Percentiles rank a stretch among this genome's conserved stretches.
phyloP scores from a whole-genome alignment of 2,888 invertebrate species.

The Meiosimyza decipiens region DNA sequence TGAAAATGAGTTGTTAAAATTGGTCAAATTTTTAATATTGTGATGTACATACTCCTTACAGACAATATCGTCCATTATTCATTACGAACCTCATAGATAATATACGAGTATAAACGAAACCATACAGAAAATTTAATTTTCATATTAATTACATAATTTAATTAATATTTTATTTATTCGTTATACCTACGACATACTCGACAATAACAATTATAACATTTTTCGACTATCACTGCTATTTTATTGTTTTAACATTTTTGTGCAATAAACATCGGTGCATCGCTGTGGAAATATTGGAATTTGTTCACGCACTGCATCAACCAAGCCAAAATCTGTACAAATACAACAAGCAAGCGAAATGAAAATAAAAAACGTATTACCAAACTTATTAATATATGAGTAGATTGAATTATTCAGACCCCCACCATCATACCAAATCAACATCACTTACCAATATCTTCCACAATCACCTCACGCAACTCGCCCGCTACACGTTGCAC shows the following conservation, averaged over 20 bases:
- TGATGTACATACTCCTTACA: too few relatives aligned
- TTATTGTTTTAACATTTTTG: slow-evolving; percentile 47
- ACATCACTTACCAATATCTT: slow-evolving; percentile 76
- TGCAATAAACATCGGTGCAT: slow-evolving; percentile 80
- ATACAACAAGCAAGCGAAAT: slow-evolving; percentile 17
- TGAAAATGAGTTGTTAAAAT: too few relatives aligned
- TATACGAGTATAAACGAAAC: too few relatives aligned
- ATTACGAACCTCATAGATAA: too few relatives aligned
- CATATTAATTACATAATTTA: too few relatives aligned
- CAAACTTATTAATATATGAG: too few relatives aligned
- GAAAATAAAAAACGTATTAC: neutral
- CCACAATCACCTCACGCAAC: slow-evolving; percentile 77
- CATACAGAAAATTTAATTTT: too few relatives aligned
- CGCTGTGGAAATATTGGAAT: slow-evolving; percentile 83
- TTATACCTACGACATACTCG: too few relatives aligned
- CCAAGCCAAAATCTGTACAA: slow-evolving; percentile 73
- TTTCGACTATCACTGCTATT: slow-evolving; percentile 3
- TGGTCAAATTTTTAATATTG: too few relatives aligned
- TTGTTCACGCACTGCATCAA: slow-evolving; percentile 82
- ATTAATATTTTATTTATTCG: too few relatives aligned
- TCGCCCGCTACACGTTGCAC: slow-evolving; percentile 78
- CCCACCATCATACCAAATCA: too few relatives aligned
- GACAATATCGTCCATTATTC: too few relatives aligned
- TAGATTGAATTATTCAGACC: neutral
- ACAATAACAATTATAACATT: neutral